Percentiles rank a stretch among this genome's conserved stretches.
phyloP scores from a whole-genome alignment of 2,797 vertebrate species.

The Paedocypris micromegethes region DNA sequence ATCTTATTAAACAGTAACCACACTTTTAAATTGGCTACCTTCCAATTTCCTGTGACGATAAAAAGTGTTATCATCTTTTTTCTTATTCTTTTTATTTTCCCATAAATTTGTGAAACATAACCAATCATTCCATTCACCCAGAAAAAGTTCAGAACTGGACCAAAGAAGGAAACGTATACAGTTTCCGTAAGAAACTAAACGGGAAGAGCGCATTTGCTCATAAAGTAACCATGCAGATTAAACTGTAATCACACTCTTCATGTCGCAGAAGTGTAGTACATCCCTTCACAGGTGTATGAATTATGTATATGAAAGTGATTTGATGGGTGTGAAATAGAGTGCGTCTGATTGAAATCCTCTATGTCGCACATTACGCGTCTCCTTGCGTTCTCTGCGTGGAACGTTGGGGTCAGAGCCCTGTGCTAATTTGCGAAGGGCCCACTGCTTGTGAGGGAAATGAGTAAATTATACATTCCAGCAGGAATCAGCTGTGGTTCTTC shows the following conservation, averaged over 20 bases:
- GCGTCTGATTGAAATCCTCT: conserved; percentile 67
- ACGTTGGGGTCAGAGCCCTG: conserved; percentile 67
- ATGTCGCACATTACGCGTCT: conserved; percentile 53
- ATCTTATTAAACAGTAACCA: too few relatives aligned
- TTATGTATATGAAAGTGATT: conserved; percentile 75
- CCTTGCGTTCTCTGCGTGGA: conserved; percentile 47
- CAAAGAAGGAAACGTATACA: conserved; percentile 26
- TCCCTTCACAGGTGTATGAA: conserved; percentile 68
- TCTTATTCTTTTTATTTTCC: too few relatives aligned
- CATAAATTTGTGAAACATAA: too few relatives aligned
- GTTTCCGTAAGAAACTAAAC: conserved; percentile 35
- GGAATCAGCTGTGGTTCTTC: conserved; percentile 69
- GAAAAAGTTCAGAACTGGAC: background rate
- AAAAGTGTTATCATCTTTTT: too few relatives aligned
- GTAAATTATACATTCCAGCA: conserved; percentile 74
- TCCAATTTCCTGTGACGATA: too few relatives aligned
- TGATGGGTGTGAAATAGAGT: conserved; percentile 65
- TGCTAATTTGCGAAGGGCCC: conserved; percentile 73
- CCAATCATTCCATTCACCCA: too few relatives aligned
- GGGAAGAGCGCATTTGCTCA: conserved; percentile 53
- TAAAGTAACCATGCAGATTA: conserved; percentile 54
- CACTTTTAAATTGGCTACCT: too few relatives aligned
- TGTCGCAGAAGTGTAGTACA: conserved; percentile 62
- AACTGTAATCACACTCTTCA: conserved; percentile 70
- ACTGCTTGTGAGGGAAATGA: conserved; percentile 72